Percentiles rank a stretch among this genome's conserved stretches.
Evolutionary conservation across 2,797 vertebrate species (phyloP).

Genomic region (Onychomys arenicola): DNA sequence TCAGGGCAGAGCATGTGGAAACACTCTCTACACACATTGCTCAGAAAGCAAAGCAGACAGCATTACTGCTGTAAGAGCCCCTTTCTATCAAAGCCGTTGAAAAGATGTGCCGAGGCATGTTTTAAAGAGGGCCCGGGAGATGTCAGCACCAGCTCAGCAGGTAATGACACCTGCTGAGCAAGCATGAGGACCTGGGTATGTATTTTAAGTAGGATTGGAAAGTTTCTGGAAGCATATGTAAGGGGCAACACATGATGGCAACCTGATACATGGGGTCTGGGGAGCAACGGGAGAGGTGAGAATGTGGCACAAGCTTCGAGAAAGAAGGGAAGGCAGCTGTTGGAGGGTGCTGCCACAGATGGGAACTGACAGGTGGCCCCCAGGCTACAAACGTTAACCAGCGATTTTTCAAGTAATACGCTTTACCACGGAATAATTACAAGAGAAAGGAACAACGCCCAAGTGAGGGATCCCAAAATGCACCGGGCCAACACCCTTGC

Average conservation of each 20-base stretch:
- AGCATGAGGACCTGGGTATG: neutral
- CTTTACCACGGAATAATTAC: neutral
- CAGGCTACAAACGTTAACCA: neutral
- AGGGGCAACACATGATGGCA: neutral
- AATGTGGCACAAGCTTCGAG: neutral
- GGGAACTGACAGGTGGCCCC: neutral
- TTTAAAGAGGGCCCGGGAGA: neutral
- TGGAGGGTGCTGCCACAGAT: neutral
- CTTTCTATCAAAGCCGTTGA: neutral
- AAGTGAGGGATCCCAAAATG: neutral
- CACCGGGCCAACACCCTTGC: neutral
- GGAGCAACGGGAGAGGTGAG: neutral
- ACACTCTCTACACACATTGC: neutral
- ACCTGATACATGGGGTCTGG: neutral
- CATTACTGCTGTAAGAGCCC: neutral
- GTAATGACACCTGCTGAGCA: neutral
- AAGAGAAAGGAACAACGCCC: neutral
- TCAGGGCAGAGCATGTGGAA: neutral
- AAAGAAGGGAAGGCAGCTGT: conserved; percentile 13
- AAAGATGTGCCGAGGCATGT: neutral
- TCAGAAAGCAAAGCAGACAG: conserved; percentile 13
- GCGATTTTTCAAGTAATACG: neutral
- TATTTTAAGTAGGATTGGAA: neutral
- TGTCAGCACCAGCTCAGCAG: neutral
- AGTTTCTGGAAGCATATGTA: neutral